Evolutionary conservation across 2,797 vertebrate species (phyloP), one percentile per base, ranked within the genome.

Genomic region (Micropoecilia bifurca): DNA sequence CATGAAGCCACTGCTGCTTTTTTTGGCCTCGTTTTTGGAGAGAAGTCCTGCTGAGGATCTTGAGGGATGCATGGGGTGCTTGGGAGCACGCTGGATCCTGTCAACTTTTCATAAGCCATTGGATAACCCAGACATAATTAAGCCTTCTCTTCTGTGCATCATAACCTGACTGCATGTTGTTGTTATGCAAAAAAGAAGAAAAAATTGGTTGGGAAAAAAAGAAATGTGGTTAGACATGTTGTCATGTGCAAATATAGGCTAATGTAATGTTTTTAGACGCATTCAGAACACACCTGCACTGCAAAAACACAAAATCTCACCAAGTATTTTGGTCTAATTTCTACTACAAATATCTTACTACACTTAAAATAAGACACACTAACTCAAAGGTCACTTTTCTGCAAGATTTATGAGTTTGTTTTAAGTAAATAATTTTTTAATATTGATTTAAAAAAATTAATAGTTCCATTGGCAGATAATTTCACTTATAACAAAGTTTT

Each of bases 61-160:
- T 91, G 93, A 93, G 94, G 93, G 93, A 92, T 95, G 94, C 93
- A 95, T 95, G 94, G 93, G 92, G 94, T 94, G 93, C 93, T 92
- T 88, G 93, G 93, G 92, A 94, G 93, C 94, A 93, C 93, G 92
- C 93, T 94, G 94, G 94, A 95, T 91, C 93, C 92, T 85, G 90
- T 93, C 93, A 91, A 95, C 92, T 87, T 88, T 63, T 94, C 92
- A 94, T 95, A 93, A 93, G 88, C 92, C 90, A 93, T 94, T 90
- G 94, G 94, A 93, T 81, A 89, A 84, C 87, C 85, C 93, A 91
- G 90, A 88, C 80, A 93, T 91, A 91, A 91, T 93, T 90, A 92
- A 91, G 92, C 92, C 89, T 90, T 73, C 80, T 92, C 90, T 91
- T 92, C 90, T 91, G 86, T 91, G 91, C 91, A 93, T 92, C 92